Evolutionary conservation across 92 coral and sea anemone species (phyloP).

Genomic region (Diadumene lineata): DNA sequence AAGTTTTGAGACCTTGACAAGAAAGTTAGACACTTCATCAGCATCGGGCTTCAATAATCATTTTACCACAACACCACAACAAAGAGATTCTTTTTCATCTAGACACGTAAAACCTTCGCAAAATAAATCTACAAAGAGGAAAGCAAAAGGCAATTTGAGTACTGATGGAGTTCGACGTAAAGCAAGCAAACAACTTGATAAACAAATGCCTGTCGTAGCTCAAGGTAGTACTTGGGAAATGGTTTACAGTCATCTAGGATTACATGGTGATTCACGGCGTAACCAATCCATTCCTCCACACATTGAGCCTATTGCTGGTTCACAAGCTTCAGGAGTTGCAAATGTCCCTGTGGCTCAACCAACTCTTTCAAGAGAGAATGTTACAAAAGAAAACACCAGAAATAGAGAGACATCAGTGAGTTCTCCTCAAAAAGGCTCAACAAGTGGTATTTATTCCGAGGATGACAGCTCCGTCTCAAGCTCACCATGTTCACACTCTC

Average conservation of each 20-base stretch:
- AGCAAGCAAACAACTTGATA: background rate
- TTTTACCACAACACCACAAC: background rate
- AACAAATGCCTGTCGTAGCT: background rate
- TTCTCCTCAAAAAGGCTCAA: conserved; percentile 21
- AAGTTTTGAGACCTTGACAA: conserved; percentile 2
- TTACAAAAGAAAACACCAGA: background rate
- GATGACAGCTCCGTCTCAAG: conserved; percentile 50
- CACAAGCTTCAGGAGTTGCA: conserved; percentile 29
- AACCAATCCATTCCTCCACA: conserved; percentile 9
- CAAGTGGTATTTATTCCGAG: conserved; percentile 22
- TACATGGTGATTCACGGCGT: conserved; percentile 18
- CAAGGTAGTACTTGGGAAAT: conserved; percentile 43
- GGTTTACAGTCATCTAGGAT: conserved; percentile 39
- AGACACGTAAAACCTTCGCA: conserved; percentile 15
- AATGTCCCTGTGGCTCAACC: conserved; percentile 32
- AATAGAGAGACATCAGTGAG: conserved; percentile 21
- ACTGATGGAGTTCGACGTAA: conserved; percentile 21
- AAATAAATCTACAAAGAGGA: conserved; percentile 20
- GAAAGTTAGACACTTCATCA: conserved; percentile 9
- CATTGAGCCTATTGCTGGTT: conserved; percentile 19
- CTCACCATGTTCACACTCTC: conserved; percentile 47
- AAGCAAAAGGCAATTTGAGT: conserved; percentile 20
- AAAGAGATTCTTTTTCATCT: conserved; percentile 1
- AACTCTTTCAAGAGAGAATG: conserved; percentile 10
- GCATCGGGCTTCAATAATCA: conserved; percentile 11